Conservation (phyloP, 2,113 vertebrate genomes). For the Setophaga kirtlandii region DNA sequence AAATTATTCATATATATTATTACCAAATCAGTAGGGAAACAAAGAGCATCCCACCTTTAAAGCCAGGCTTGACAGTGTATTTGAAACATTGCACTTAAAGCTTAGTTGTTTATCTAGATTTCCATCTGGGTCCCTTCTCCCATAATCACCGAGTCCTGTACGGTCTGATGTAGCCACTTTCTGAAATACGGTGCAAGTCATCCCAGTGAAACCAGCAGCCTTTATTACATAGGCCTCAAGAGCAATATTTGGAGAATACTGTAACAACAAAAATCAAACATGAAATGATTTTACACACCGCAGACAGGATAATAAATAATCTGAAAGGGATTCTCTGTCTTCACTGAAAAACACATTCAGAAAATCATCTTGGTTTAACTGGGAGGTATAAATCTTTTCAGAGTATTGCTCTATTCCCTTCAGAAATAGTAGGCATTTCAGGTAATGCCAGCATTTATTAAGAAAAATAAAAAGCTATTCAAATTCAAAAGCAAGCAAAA, state of each 20-base stretch:
- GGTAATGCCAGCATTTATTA: background rate
- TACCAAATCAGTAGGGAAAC: background rate
- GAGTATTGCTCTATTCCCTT: background rate
- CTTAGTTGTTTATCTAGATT: conserved; percentile 90
- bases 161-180: conserved; percentile 85
- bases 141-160: conserved; percentile 73
- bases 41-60: conserved; percentile 81
- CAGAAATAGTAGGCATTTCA: background rate
- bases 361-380: background rate
- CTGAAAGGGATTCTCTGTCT: background rate
- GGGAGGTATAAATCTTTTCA: background rate
- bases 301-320: background rate
- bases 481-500: background rate
- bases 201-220: conserved; percentile 88
- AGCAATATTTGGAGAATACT: conserved; percentile 96
- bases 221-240: conserved; percentile 92
- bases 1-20: background rate
- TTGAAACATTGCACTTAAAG: conserved; percentile 96
- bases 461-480: conserved; percentile 1
- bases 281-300: background rate
- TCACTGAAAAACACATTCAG: background rate
- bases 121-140: conserved; percentile 80
- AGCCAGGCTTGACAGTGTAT: conserved; percentile 87
- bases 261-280: conserved; percentile 20
- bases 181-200: conserved; percentile 95